Percentiles rank a stretch among this genome's conserved stretches.
phyloP scores from a whole-genome alignment of 2,113 vertebrate species.

The Orthonyx spaldingii region DNA sequence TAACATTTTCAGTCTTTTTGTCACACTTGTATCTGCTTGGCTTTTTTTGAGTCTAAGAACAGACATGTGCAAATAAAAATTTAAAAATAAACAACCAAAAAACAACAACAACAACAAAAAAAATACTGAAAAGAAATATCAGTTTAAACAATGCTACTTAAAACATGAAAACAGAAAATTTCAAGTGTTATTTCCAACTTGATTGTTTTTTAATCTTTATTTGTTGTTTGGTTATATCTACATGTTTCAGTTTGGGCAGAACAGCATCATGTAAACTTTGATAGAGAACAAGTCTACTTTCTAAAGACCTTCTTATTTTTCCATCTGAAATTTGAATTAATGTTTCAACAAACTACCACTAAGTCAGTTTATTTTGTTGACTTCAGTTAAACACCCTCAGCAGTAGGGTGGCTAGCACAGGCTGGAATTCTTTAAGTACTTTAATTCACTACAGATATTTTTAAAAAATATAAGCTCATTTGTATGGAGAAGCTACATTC shows the following conservation, averaged over 20 bases:
- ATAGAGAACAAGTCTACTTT: background rate
- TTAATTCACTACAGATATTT: conserved; percentile 6
- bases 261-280: background rate
- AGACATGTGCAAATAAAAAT: background rate
- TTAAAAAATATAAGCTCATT: background rate
- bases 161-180: background rate
- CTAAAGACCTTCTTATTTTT: conserved; percentile 55
- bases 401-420: conserved; percentile 8
- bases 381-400: conserved; percentile 45
- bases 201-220: background rate
- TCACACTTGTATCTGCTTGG: background rate
- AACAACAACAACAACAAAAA: no score
- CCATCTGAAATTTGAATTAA: conserved; percentile 52
- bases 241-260: background rate
- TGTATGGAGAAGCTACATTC: background rate
- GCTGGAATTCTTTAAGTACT: conserved; percentile 5
- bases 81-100: background rate
- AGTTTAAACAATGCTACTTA: background rate
- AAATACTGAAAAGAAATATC: background rate
- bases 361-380: conserved; percentile 49
- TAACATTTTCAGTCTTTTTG: conserved; percentile 3
- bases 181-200: background rate
- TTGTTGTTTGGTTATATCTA: background rate
- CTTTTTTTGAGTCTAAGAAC: background rate
- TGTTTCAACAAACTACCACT: conserved; percentile 51